Evolutionary conservation across 1,140 invertebrate species (phyloP).

Genomic region (Drosophila albomicans): DNA sequence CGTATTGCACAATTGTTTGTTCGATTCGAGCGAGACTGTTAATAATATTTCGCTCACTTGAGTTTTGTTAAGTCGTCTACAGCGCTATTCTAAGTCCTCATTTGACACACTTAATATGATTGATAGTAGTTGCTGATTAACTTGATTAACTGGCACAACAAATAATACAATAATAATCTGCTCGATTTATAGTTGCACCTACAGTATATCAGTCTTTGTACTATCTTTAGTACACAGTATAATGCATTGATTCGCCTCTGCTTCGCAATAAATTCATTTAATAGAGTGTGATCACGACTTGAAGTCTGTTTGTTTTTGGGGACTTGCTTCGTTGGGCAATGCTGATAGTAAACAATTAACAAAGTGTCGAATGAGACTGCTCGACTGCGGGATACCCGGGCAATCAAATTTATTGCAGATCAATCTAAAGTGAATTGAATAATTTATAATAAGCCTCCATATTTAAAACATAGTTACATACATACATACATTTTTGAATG

Average conservation of each 20-base stretch:
- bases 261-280: slow-evolving; percentile 49
- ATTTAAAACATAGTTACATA: too few relatives aligned
- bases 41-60: slow-evolving; percentile 12
- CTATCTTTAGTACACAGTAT: neutral
- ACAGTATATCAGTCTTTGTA: neutral
- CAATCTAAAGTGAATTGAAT: too few relatives aligned
- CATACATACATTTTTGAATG: too few relatives aligned
- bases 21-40: slow-evolving; percentile 1
- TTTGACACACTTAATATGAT: neutral
- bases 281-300: slow-evolving; percentile 65
- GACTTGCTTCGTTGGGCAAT: slow-evolving; percentile 38
- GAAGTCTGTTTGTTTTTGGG: slow-evolving; percentile 40
- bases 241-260: slow-evolving; percentile 15
- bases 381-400: neutral
- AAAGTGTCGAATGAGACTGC: neutral
- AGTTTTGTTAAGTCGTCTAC: slow-evolving; percentile 19
- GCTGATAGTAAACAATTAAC: slow-evolving; percentile 26
- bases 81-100: slow-evolving; percentile 4
- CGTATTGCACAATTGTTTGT: slow-evolving; percentile 32
- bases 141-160: neutral
- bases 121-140: slow-evolving; percentile 28
- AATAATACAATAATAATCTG: neutral
- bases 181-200: neutral
- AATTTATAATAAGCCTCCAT: too few relatives aligned
- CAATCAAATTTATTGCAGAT: neutral